Evolutionary conservation across 2,888 invertebrate genomes (phyloP), one percentile per base, ranked within the genome.

Genomic region (Tenthredo scrophulariae): DNA sequence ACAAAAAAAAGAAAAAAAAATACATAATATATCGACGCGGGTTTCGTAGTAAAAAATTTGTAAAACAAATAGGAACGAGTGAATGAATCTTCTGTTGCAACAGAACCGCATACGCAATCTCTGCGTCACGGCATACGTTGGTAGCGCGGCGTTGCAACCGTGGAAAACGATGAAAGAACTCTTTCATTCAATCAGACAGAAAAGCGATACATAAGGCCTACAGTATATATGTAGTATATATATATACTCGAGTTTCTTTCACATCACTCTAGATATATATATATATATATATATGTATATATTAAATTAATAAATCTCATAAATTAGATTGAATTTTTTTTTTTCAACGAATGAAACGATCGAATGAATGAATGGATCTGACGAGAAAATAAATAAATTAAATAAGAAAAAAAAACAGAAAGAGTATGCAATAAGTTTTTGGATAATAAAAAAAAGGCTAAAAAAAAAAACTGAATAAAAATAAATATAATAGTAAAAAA

Each of bases 61-160:
- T 77, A 54, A 77, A 77, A 77, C 77, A 54, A 77, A 77, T 77
- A 77, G 54, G 22, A 58, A 58, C 50, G 13, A 50, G 46, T 62
- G 79, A 80, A 80, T 80, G 79, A 62, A 58, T 37, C 79, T 58
- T 80, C 75, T 80, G 62, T 80, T 80, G 54, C 15, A 54, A 67
- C 67, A 33, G 33, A 29, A 29, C 67, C 37, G 1, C 5, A n/a
- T 29, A 10, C 15, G 67, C 67, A 37, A 40, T 26, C 40, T 33
- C n/a, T 22, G n/a, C 7, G n/a, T 54, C 18, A 5, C n/a, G n/a
- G 3, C 7, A n/a, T 18, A 7, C 1, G 9, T 50, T 4, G 4
- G 50, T 54, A n/a, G 37, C 40, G 40, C 46, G 29, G 50, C 43
- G 72, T 46, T 26, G 5, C 9, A 40, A 22, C n/a, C 22, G 37